A percentile compares a stretch with the other conserved stretches of the same genome.
Evolutionary conservation across 2,888 invertebrate genomes (phyloP).

Genomic region (Agrypnus murinus): DNA sequence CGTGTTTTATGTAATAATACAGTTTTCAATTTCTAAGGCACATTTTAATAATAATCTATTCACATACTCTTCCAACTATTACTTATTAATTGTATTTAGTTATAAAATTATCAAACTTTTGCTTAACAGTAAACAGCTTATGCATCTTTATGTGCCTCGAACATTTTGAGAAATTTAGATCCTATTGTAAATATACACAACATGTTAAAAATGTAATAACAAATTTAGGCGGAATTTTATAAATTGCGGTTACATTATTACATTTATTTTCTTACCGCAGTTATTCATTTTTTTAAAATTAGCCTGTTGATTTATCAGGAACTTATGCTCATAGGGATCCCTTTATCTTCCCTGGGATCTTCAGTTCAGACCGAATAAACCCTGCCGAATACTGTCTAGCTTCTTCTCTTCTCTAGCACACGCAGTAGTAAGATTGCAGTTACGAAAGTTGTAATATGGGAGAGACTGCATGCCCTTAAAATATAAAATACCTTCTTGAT

Average conservation of each 20-base stretch:
- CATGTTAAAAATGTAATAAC: neutral
- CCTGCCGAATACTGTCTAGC: too few species aligned
- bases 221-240: constrained; percentile 10
- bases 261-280: too few species aligned
- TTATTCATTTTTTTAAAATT: too few species aligned
- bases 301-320: too few species aligned
- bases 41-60: constrained; percentile 30
- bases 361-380: too few species aligned
- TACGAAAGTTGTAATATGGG: too few species aligned
- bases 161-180: constrained; percentile 9
- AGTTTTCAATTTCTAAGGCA: constrained; percentile 46
- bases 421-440: too few species aligned
- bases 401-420: too few species aligned
- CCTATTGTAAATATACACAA: neutral
- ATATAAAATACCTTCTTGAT: too few species aligned
- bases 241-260: neutral
- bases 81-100: constrained; percentile 8
- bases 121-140: constrained; percentile 10
- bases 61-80: constrained; percentile 9
- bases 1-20: constrained; percentile 19
- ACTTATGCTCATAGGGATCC: too few species aligned
- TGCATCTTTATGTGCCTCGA: neutral
- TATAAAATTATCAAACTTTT: constrained; percentile 28
- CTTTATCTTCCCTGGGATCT: too few species aligned
- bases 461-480: too few species aligned